These are phyloP conservation scores for Scarus forsteni DNA, from an alignment of 2,797 vertebrate genomes.

Conservation along the genomic window DNA sequence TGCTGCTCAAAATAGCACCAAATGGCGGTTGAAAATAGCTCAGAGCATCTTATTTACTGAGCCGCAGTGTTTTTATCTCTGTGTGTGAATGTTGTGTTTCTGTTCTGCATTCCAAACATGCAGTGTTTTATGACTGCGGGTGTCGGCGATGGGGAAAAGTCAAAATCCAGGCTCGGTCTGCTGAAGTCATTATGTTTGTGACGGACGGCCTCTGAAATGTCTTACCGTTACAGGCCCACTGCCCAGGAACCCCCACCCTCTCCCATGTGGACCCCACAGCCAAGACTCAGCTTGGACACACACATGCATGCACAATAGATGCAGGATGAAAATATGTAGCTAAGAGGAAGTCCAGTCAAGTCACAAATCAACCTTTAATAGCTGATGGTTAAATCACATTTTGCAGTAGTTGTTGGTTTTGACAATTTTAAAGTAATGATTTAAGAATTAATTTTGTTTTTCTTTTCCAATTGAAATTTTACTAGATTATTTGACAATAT, in stretches of 20 bases:
- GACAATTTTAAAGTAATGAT: too few relatives aligned
- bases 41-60: slow-evolving; percentile 7
- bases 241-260: slow-evolving; percentile 70
- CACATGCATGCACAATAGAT: neutral
- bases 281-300: slow-evolving; percentile 42
- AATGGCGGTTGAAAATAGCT: slow-evolving; percentile 15
- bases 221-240: slow-evolving; percentile 75
- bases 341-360: too few relatives aligned
- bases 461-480: too few relatives aligned
- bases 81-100: slow-evolving; percentile 47
- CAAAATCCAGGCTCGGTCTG: slow-evolving; percentile 77
- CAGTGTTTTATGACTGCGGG: slow-evolving; percentile 69
- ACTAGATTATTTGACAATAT: too few relatives aligned
- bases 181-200: slow-evolving; percentile 81
- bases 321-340: too few relatives aligned
- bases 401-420: too few relatives aligned
- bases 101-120: slow-evolving; percentile 78
- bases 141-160: slow-evolving; percentile 69
- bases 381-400: too few relatives aligned
- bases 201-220: slow-evolving; percentile 77
- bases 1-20: slow-evolving; percentile 10
- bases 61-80: slow-evolving; percentile 23
- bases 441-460: too few relatives aligned
- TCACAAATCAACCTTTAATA: too few relatives aligned
- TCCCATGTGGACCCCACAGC: slow-evolving; percentile 61